phyloP scores from a whole-genome alignment of 2,888 invertebrate genomes.

The Acanthopleura granulata region DNA sequence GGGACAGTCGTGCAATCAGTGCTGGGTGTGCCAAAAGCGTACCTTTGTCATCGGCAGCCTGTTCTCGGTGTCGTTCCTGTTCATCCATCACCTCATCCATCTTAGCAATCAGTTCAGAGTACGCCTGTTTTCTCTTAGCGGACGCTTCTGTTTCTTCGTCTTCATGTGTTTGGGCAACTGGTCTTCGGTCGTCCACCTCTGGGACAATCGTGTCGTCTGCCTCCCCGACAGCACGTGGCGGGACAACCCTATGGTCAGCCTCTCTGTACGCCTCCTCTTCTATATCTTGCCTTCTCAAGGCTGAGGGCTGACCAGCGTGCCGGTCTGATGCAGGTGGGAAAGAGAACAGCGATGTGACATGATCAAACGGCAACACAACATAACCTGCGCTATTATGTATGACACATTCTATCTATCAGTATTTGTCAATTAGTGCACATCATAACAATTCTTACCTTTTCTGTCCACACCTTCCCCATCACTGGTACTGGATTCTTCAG shows the following conservation, averaged over 20 bases:
- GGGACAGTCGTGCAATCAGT: no score
- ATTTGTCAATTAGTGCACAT: no score
- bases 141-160: conserved; percentile 34
- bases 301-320: neutral
- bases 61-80: conserved; percentile 24
- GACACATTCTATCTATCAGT: no score
- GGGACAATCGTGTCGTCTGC: conserved; percentile 37
- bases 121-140: conserved; percentile 60
- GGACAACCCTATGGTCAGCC: neutral
- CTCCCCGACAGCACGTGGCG: conserved; percentile 16
- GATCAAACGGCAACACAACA: no score
- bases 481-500: conserved; percentile 55
- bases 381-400: no score
- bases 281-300: neutral
- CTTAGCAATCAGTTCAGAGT: conserved; percentile 51
- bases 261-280: neutral
- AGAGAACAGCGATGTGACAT: no score
- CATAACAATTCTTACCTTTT: neutral
- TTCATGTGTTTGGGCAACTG: conserved; percentile 34
- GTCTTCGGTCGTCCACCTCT: conserved; percentile 49
- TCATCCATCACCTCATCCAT: conserved; percentile 45
- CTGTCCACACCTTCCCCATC: conserved; percentile 8
- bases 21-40: neutral
- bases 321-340: no score
- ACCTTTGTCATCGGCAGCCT: conserved; percentile 17